Evolutionary conservation across 2,113 vertebrate genomes (phyloP).

Genomic region (Ptilonorhynchus violaceus): DNA sequence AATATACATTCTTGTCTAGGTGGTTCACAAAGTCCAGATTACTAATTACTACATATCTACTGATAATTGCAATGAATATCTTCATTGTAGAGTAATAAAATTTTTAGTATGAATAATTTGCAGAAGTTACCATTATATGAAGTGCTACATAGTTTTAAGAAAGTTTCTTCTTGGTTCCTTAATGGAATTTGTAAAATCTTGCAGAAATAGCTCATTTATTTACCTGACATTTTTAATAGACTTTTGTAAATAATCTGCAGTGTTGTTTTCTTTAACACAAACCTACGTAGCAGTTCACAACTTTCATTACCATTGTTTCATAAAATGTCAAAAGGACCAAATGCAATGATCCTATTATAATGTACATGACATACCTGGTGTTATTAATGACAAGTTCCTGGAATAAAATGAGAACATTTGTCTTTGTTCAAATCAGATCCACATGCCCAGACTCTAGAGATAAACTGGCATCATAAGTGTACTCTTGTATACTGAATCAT

Average conservation of each 20-base stretch:
- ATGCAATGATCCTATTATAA: background rate
- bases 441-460: background rate
- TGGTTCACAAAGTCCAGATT: background rate
- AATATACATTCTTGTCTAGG: background rate
- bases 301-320: constrained; percentile 1
- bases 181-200: background rate
- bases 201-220: background rate
- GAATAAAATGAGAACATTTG: constrained; percentile 20
- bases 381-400: constrained; percentile 29
- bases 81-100: background rate
- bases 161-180: background rate
- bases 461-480: background rate
- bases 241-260: background rate
- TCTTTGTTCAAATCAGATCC: constrained; percentile 3
- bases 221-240: background rate
- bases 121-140: background rate
- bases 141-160: background rate
- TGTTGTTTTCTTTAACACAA: background rate
- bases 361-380: background rate
- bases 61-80: background rate
- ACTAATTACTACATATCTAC: background rate
- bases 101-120: background rate
- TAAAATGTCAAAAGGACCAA: constrained; percentile 14
- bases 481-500: background rate
- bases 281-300: background rate